Evolutionary conservation across 53 echinoderm and acorn worm genomes (phyloP).

Genomic region (Paracentrotus lividus): DNA sequence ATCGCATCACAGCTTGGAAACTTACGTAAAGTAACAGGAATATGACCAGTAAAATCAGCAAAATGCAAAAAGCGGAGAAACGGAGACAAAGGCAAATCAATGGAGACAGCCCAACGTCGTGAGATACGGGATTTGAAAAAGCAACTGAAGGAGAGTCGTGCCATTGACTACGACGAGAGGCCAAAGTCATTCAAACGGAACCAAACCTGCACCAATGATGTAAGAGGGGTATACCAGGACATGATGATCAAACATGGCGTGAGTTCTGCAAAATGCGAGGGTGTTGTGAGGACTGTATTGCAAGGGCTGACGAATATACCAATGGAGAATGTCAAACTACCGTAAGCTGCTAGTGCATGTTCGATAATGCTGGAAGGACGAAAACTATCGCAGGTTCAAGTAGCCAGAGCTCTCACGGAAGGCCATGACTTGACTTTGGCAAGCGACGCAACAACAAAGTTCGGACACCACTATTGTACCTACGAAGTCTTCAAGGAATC

Average conservation of each 20-base stretch:
- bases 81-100: neutral
- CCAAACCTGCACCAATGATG: constrained; percentile 35
- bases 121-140: neutral
- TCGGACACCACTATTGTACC: constrained; percentile 74
- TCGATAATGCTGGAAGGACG: constrained; percentile 76
- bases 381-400: constrained; percentile 73
- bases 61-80: neutral
- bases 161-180: neutral
- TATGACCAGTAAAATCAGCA: neutral
- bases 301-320: constrained; percentile 43
- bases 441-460: constrained; percentile 81
- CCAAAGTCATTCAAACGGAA: neutral
- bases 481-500: constrained; percentile 64
- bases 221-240: constrained; percentile 75
- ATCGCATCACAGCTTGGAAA: neutral
- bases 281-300: constrained; percentile 71
- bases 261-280: constrained; percentile 66
- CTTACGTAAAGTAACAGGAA: neutral
- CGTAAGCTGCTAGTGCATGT: constrained; percentile 26
- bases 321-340: constrained; percentile 58
- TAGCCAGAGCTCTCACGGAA: constrained; percentile 38
- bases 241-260: constrained; percentile 67
- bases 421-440: constrained; percentile 59
- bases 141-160: neutral
- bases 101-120: no score